Conservation (phyloP, 1,140 invertebrate species). For the Drosophila obscura region DNA sequence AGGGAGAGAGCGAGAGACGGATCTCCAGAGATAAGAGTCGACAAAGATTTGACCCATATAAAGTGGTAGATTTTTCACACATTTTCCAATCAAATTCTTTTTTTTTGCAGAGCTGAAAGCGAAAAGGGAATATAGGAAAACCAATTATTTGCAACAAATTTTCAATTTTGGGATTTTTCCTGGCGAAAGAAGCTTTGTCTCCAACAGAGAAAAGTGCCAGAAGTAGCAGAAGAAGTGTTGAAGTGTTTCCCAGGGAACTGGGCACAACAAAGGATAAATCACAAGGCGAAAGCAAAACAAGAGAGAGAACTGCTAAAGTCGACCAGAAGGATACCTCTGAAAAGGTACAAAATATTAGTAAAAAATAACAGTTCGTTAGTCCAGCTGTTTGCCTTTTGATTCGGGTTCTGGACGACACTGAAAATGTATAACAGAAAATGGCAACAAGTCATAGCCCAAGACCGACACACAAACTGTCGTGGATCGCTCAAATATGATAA, state of each 20-base stretch:
- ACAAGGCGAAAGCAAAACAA: constrained; percentile 20
- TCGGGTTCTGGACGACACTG: not conserved
- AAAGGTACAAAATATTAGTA: not conserved
- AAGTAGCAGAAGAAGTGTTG: constrained; percentile 21
- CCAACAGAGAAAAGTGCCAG: not conserved
- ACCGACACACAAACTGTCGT: too few relatives aligned
- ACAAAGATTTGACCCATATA: constrained; percentile 41
- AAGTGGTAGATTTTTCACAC: constrained; percentile 1
- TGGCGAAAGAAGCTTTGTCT: constrained; percentile 16
- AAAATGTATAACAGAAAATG: not conserved
- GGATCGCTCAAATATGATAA: too few relatives aligned
- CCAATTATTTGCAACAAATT: constrained; percentile 55
- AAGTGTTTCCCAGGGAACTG: constrained; percentile 13
- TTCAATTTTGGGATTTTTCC: constrained; percentile 29
- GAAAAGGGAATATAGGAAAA: constrained; percentile 26
- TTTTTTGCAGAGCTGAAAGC: not conserved
- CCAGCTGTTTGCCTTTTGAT: too few relatives aligned
- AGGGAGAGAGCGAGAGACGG: too few relatives aligned
- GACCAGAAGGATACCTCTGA: constrained; percentile 14
- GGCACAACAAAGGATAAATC: constrained; percentile 7
- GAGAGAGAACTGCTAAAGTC: constrained; percentile 28
- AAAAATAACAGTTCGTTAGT: not conserved
- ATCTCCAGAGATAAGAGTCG: too few relatives aligned
- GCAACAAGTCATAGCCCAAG: too few relatives aligned
- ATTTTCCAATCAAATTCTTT: not conserved